Base-by-base conservation (phyloP, 2,113 vertebrate genomes). In the Labeo catla region DNA sequence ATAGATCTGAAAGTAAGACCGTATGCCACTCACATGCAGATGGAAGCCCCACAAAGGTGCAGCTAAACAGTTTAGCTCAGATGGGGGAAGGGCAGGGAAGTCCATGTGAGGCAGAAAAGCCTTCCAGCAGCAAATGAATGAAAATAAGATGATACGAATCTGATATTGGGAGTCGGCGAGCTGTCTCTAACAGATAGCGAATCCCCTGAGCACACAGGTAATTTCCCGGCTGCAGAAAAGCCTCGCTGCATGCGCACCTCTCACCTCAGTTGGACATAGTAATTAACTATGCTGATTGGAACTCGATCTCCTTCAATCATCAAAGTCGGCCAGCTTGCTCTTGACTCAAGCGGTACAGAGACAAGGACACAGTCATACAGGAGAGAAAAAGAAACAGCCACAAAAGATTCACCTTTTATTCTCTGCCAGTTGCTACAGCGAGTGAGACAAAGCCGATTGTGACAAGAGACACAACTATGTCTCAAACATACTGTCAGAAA, bases 211-310 rank as follows among this genome's bases (percentile, higher is more conserved):
- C 74, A n/a, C 82, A 28, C 59, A 84, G 84, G 76, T 89, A 80
- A 90, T 91, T 90, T 89, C 52, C 61, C 59, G 49, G 47, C 76
- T 8, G 52, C 52, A 59, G 68, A 15, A 50, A 82, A 36, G 73
- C 77, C 63, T 83, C 47, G n/a, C 61, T 84, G 80, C 89, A 61
- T 59, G 84, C 85, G 86, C 88, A 77, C 77, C 88, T 88, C 89
- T 91, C 91, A 92, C 90, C 89, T 93, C 89, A 66, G 88, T 66
- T 86, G 89, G 89, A 93, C 90, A 91, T 87, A 91, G 91, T 93
- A 94, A 94, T 94, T 94, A 95, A 93, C 89, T 89, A 91, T 81
- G 87, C 88, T 92, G 93, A 94, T 92, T 92, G 91, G 91, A 93
- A 90, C 92, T 91, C 86, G 81, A 91, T 90, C 89, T 89, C 87